Base-by-base conservation (phyloP, 2,797 vertebrate genomes). In the Choloepus didactylus region DNA sequence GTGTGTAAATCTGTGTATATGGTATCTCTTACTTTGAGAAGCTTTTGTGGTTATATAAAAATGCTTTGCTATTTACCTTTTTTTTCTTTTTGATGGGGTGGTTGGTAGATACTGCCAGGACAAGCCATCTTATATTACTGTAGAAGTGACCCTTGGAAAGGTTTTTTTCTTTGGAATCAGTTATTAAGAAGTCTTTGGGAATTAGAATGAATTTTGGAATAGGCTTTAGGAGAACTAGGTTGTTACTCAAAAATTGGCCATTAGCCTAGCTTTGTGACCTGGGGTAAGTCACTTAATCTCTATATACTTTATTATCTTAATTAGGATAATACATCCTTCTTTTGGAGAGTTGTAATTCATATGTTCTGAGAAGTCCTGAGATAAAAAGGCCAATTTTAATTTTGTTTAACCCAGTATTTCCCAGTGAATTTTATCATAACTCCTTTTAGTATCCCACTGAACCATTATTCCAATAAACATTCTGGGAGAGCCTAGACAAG, bases 21-120 rank as follows among this genome's bases (percentile, higher is more conserved):
- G 70, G 31, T 56, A 10, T 82, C 27, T 87, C 6, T 91, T 89
- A 72, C 49, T 87, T 79, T 93, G 69, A 91, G 49, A 86, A 29
- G 1, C 15, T 69, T 93, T 87, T 86, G 9, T 69, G 67, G n/a
- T 93, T 95, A 86, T 56, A 49, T 91, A 91, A 96, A 79, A 86
- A 38, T 59, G 90, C 46, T 96, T 87, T 94, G 80, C 64, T 83
- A 18, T 41, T 93, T 70, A 29, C 27, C 49, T 87, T 59, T 23
- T 23, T 60, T 46, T 49, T 88, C 88, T 64, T 79, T 91, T 91
- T 76, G 21, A 9, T 75, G 8, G 12, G 31, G 12, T 44, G 25
- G 16, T 69, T 96, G 62, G 35, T 89, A 80, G 93, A 87, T 85
- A 80, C 19, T 92, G 62, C 62, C 6, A 60, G 77, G 80, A 35